Evolutionary conservation across 2,888 invertebrate species (phyloP), one percentile per base, ranked within the genome.

Genomic region (Gymnoscelis rufifasciata): DNA sequence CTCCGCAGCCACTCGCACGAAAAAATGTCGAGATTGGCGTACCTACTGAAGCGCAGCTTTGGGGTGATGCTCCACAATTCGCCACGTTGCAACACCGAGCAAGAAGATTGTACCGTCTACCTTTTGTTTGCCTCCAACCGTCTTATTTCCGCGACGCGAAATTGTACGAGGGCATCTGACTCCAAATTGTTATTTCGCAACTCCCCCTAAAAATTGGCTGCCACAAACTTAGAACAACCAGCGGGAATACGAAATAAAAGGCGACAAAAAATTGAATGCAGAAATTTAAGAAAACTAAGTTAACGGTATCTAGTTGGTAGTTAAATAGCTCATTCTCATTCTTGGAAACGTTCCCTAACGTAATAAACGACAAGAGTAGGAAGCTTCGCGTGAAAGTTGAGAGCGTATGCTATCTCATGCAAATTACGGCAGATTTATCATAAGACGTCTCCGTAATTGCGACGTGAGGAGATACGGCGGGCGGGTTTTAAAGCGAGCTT

Each of bases 391-490:
- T 78, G 82, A 87, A 88, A 88, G 86, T 87, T 86, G 83, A 81
- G 82, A 86, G 83, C 88, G 84, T 88, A 88, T 87, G 88, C 87
- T 87, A 86, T 88, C 86, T 88, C 86, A 88, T 87, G 87, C 86
- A 88, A 88, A 88, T 88, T 88, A 86, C 84, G 74, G 80, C 72
- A 88, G 87, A 88, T 88, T 87, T 88, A 88, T 88, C 87, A 88
- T 88, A 86, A 86, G 83, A 86, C 83, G 83, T 84, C 87, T 83
- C 84, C 74, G 78, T 87, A 87, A 88, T 87, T 87, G 83, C 84
- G 84, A 88, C 88, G 86, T 87, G 87, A 83, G 86, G 72, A 88
- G 87, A 88, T 88, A 87, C 77, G 82, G 83, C 77, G 77, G 71
- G 77, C 68, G 72, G 79, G 74, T 75, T 84, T 49, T 83, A 74